Evolutionary conservation across 2,888 invertebrate species (phyloP).

Genomic region (Sinodicranocentrus sp.): DNA sequence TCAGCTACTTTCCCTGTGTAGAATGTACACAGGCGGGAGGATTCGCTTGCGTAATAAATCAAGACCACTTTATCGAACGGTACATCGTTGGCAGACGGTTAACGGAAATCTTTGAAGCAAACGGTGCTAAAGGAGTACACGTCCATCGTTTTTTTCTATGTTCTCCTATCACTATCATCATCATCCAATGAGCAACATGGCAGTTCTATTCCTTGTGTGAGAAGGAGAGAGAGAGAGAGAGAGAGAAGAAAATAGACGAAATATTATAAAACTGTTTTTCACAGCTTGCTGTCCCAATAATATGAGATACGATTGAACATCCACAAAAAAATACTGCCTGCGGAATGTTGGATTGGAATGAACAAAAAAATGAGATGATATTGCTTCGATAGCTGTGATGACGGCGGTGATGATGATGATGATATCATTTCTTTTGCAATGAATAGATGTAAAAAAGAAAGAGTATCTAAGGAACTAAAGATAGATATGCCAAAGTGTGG

Average conservation of each 20-base stretch:
- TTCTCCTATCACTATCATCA: neutral
- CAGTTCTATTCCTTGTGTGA: neutral
- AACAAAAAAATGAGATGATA: slow-evolving; percentile 43
- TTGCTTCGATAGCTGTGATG: slow-evolving; percentile 31
- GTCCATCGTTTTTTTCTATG: neutral
- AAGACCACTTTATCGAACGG: slow-evolving; percentile 75
- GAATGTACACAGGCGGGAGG: too few species aligned
- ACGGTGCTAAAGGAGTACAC: neutral
- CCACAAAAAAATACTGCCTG: slow-evolving; percentile 25
- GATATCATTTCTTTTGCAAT: slow-evolving; percentile 32
- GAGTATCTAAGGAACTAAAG: neutral
- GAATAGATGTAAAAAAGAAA: slow-evolving; percentile 12
- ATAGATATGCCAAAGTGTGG: too few species aligned
- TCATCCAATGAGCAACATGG: neutral
- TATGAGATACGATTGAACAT: slow-evolving; percentile 39
- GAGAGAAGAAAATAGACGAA: neutral
- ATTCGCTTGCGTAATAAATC: slow-evolving; percentile 72
- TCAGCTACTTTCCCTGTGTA: slow-evolving; percentile 9
- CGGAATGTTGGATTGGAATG: slow-evolving; percentile 45
- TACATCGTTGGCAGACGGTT: slow-evolving; percentile 33
- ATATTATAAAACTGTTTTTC: slow-evolving; percentile 13
- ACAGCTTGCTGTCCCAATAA: slow-evolving; percentile 16
- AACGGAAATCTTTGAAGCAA: neutral
- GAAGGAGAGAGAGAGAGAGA: slow-evolving; percentile 6
- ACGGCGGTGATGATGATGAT: slow-evolving; percentile 26